These are phyloP conservation scores for Linnaemya tessellans DNA, from an alignment of 2,888 invertebrate genomes.

Conservation along the genomic window DNA sequence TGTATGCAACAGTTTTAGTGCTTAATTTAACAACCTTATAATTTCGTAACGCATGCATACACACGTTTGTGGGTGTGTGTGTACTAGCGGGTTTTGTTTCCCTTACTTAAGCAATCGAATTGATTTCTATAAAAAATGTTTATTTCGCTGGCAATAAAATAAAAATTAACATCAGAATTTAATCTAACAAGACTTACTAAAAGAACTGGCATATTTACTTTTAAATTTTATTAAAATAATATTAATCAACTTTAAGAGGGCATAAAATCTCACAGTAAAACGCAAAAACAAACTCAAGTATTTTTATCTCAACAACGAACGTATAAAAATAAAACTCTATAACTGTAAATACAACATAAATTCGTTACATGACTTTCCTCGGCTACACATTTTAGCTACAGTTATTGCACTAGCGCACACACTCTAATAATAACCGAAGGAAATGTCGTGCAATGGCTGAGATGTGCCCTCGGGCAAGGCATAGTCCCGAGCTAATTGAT, in stretches of 20 bases:
- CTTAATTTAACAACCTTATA: neutral
- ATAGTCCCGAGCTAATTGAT: conserved; percentile 92
- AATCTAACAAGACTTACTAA: conserved; percentile 33
- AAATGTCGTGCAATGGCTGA: conserved; percentile 90
- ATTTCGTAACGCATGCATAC: neutral
- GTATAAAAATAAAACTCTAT: conserved; percentile 53
- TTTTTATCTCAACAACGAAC: conserved; percentile 54
- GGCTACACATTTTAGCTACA: conserved; percentile 26
- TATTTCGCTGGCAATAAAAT: neutral
- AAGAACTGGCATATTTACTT: conserved; percentile 57
- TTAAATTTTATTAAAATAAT: conserved; percentile 54
- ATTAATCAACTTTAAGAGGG: conserved; percentile 43
- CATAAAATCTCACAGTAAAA: conserved; percentile 37
- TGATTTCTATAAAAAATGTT: neutral
- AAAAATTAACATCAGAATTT: neutral
- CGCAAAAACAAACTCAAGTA: conserved; percentile 15
- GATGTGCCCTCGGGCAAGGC: conserved; percentile 89
- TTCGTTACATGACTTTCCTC: conserved; percentile 62
- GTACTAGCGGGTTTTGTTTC: neutral
- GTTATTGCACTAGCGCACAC: neutral
- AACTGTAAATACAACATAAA: conserved; percentile 66
- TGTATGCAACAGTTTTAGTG: conserved; percentile 12
- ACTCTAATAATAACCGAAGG: conserved; percentile 90
- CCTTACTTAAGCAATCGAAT: neutral
- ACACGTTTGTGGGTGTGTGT: neutral